Conservation (phyloP, 2,113 vertebrate genomes). For the Diadophis punctatus region DNA sequence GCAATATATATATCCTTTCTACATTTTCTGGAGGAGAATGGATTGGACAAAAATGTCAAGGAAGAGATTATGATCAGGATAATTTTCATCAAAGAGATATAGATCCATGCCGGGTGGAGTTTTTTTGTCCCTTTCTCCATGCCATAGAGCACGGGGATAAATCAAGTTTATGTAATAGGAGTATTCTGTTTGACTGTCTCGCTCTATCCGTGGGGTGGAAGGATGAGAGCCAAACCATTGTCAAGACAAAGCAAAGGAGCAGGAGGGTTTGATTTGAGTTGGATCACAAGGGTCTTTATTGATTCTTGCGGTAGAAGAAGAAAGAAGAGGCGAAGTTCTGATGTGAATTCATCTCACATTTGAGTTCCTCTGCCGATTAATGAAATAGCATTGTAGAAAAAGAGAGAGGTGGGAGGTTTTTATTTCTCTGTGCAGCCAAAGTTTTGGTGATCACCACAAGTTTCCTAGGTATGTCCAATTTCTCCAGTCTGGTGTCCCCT, state of each 20-base stretch:
- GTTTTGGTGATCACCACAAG: not conserved
- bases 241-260: not conserved
- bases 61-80: not conserved
- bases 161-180: not conserved
- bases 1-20: not conserved
- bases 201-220: not conserved
- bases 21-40: not conserved
- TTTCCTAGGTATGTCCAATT: not conserved
- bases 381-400: not conserved
- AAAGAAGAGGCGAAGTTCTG: not conserved
- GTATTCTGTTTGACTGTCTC: not conserved
- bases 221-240: no score
- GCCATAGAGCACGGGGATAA: not conserved
- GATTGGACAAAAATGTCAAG: not conserved
- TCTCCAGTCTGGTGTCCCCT: not conserved
- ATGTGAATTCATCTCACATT: not conserved
- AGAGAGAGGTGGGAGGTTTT: not conserved
- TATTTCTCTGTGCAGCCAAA: not conserved
- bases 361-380: not conserved
- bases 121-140: not conserved
- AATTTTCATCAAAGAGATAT: not conserved
- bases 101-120: no score
- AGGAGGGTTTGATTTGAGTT: not conserved
- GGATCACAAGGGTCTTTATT: not conserved
- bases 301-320: not conserved